Conservation (phyloP, 2,113 vertebrate genomes). For the Ptilorrhoa leucosticta region DNA sequence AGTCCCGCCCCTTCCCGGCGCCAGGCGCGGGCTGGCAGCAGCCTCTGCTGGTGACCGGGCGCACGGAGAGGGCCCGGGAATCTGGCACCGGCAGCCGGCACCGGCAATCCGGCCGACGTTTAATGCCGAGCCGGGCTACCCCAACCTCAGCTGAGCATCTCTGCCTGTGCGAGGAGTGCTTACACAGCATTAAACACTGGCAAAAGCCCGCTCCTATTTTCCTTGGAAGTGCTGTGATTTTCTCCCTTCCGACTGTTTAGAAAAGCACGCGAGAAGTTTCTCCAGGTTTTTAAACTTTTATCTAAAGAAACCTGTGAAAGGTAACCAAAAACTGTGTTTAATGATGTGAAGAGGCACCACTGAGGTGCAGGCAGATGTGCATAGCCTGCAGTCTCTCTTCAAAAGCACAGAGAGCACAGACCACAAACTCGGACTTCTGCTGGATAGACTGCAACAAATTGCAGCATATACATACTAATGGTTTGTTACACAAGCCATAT, state of each 20-base stretch:
- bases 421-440: background rate
- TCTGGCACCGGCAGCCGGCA: background rate
- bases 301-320: background rate
- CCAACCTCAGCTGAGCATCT: background rate
- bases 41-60: slow-evolving; percentile 37
- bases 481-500: background rate
- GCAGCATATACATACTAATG: background rate
- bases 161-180: background rate
- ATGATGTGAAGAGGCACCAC: background rate
- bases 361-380: background rate
- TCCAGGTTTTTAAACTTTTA: background rate
- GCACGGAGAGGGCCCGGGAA: background rate
- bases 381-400: background rate
- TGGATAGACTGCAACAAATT: background rate
- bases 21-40: slow-evolving; percentile 24
- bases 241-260: background rate
- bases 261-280: background rate
- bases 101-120: background rate
- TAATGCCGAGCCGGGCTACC: fast-evolving
- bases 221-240: background rate
- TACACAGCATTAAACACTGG: background rate
- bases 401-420: background rate
- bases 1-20: background rate
- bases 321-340: background rate
- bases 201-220: background rate